Evolutionary conservation across 2,797 vertebrate genomes (phyloP), one percentile per base, ranked within the genome.

Genomic region (Pipistrellus nathusii): DNA sequence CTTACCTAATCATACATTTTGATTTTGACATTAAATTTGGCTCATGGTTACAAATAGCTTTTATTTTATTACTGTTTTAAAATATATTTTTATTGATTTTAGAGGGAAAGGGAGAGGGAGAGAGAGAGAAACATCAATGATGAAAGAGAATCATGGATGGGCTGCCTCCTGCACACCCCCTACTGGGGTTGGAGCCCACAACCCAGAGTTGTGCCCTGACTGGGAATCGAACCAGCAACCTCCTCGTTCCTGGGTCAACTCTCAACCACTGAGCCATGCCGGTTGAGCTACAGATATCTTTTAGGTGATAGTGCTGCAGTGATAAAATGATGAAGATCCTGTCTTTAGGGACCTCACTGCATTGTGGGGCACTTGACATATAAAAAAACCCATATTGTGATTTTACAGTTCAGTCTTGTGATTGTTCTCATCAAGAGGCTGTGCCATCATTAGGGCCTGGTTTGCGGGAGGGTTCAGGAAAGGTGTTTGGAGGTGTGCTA

Each of bases 1-100:
- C 10, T 85, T 72, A 83, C 38, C 78, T 92, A 53, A 20, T 55
- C 20, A 71, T n/a, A 83, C 12, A 48, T 64, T 94, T 87, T 71
- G 62, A 89, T 75, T 91, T 86, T 35, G 86, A n/a, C 21, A 30
- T 64, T 86, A 38, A 77, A 77, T 88, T 73, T 73, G 81, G 57
- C 69, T 92, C n/a, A 38, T 85, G 44, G 38, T 88, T 94, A 69
- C 12, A 82, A 64, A 55, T 77, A 66, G 30, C 69, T 92, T 64
- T 92, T 84, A n/a, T 55, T 55, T 92, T 55, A 21, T 51, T 51
- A 51, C 11, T 48, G 13, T 51, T 51, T 51, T 51, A 18, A 51
- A 18, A 51, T 18, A 51, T 51, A 51, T 51, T 51, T 51, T 6
- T 51, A 51, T 51, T 51, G 51, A 51, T 55, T 23, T 55, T 20